Conservation (phyloP, 2,797 vertebrate species). For the Cygnus olor region DNA sequence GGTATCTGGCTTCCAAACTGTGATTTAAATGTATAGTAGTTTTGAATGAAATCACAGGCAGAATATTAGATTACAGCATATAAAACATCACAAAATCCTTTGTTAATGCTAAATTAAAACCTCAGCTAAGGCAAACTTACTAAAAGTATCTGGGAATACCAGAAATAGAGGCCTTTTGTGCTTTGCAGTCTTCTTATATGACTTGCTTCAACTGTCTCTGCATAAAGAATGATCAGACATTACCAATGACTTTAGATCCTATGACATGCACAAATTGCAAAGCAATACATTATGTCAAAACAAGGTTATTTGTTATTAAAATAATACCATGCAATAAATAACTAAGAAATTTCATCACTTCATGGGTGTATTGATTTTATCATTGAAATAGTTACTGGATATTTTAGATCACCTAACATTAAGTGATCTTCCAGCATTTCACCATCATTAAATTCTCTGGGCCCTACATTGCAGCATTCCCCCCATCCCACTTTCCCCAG, state of each 20-base stretch:
- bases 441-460: no score
- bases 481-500: fast-evolving
- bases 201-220: conserved; percentile 25
- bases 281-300: conserved; percentile 25
- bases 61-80: conserved; percentile 75
- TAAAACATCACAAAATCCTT: conserved; percentile 74
- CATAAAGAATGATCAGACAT: conserved; percentile 52
- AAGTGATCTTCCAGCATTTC: background rate
- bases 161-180: conserved; percentile 47
- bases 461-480: background rate
- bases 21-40: conserved; percentile 73
- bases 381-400: background rate
- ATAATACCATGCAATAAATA: conserved; percentile 44
- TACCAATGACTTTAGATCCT: conserved; percentile 34
- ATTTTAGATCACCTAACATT: background rate
- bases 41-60: conserved; percentile 70
- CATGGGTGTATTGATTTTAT: background rate
- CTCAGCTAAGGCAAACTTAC: conserved; percentile 56
- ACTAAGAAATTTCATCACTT: background rate
- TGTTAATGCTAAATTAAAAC: conserved; percentile 76
- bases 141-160: conserved; percentile 44
- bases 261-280: conserved; percentile 11
- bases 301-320: conserved; percentile 27
- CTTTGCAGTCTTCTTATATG: conserved; percentile 7
- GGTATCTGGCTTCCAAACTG: conserved; percentile 68